Evolutionary conservation across 2,113 vertebrate species (phyloP), one percentile per base, ranked within the genome.

Genomic region (Sclerurus mexicanus): DNA sequence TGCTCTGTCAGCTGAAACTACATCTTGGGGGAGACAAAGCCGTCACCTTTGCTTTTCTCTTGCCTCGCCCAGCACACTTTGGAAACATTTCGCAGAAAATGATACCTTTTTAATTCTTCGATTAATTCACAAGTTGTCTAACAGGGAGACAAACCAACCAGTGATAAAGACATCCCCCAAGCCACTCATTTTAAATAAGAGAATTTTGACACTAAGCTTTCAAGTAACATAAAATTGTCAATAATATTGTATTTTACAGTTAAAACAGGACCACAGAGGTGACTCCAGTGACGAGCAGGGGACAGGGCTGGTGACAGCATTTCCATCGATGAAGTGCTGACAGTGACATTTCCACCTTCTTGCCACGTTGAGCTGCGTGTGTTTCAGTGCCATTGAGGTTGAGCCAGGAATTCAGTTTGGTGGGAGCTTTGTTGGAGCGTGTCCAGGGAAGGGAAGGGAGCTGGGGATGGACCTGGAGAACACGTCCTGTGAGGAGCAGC

Each of bases 231-330:
- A 22, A 8, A 2, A 20, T 50, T 28, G 31, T 12, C 31, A 40
- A 0, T 31, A 3, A 52, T 50, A 50, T 4, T 50, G 25, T 52
- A 15, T 5, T 5, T 53, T 31, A 0, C 20, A 40, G 31, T 40
- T 18, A 58, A 90, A 77, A 46, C 12, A 21, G 39, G 44, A 44
- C 16, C 19, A 22, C 40, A 69, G n/a, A 23, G 35, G 60, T 59
- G 50, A 25, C 39, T 84, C 1, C 6, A 12, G 0, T 46, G 39
- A 7, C 37, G 6, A 31, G 14, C 16, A 56, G 23, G 6, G 55
- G 33, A 19, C 64, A 55, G 78, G n/a, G 58, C 67, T 88, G 42
- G 28, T 14, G 44, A 12, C 24, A 50, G 5, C 42, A 67, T 56
- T 79, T 16, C 66, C 17, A 14, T 28, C 47, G 56, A 28, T 72